Evolutionary conservation across 2,888 invertebrate genomes (phyloP).

Genomic region (Masnerella sp.): DNA sequence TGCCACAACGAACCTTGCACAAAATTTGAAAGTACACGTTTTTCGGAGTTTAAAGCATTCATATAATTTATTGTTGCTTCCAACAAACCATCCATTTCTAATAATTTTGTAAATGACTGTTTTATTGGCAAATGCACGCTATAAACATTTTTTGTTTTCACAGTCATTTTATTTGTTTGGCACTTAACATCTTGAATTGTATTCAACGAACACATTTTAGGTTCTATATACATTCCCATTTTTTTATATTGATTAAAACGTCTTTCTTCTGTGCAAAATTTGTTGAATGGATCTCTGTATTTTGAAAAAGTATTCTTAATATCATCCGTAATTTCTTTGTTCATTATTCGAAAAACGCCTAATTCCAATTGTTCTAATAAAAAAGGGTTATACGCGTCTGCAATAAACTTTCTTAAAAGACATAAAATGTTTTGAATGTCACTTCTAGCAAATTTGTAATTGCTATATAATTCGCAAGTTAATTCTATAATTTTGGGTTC

Average conservation of each 20-base stretch:
- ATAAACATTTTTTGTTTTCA: not conserved
- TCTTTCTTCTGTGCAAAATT: constrained; percentile 11
- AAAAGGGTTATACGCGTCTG: not conserved
- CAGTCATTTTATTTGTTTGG: not conserved
- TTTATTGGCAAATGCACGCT: constrained; percentile 1
- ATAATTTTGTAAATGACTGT: constrained; percentile 7
- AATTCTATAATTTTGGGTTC: constrained; percentile 10
- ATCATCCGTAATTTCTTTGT: not conserved
- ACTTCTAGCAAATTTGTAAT: constrained; percentile 3
- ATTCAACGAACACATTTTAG: not conserved
- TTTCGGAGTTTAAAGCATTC: constrained; percentile 15
- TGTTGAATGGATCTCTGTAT: constrained; percentile 7
- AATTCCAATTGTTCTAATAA: not conserved
- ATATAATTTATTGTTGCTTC: constrained; percentile 18
- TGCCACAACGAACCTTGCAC: constrained; percentile 29
- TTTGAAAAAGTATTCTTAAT: constrained; percentile 1
- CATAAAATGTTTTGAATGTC: constrained; percentile 11
- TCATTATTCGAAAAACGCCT: not conserved
- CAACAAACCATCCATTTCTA: constrained; percentile 19
- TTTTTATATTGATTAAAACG: constrained; percentile 6
- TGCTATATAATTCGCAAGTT: constrained; percentile 11
- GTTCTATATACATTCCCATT: constrained; percentile 3
- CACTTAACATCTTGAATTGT: not conserved
- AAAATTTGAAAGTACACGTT: constrained; percentile 15
- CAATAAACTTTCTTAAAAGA: not conserved